These are phyloP conservation scores for Dicranocentrus wangi DNA, from an alignment of 2,888 invertebrate species.

Conservation along the genomic window DNA sequence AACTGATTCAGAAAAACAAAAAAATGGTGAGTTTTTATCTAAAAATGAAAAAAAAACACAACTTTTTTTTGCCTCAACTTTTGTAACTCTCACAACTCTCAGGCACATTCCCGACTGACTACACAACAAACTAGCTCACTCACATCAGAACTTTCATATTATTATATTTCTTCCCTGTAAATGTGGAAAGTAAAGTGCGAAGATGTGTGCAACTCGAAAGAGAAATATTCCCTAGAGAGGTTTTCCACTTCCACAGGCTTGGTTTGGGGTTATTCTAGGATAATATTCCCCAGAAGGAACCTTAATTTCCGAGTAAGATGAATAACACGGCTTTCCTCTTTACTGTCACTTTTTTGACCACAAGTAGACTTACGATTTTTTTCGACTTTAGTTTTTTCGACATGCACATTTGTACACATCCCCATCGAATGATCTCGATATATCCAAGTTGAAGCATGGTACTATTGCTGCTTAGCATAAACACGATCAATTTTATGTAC, in stretches of 20 bases:
- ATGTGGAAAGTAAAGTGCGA: conserved; percentile 41
- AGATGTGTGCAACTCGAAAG: conserved; percentile 16
- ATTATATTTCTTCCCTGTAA: too few species aligned
- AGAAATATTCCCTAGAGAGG: conserved; percentile 69
- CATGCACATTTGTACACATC: conserved; percentile 42
- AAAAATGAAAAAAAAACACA: too few species aligned
- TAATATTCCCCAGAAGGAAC: conserved; percentile 70
- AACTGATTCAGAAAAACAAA: too few species aligned
- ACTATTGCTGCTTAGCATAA: conserved; percentile 61
- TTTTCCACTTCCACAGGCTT: conserved; percentile 67
- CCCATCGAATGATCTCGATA: conserved; percentile 42
- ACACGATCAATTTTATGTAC: conserved; percentile 55
- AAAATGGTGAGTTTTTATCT: too few species aligned
- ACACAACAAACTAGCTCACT: too few species aligned
- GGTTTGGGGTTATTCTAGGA: conserved; percentile 72
- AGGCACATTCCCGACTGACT: too few species aligned
- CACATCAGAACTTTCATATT: too few species aligned
- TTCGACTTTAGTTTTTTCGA: conserved; percentile 34
- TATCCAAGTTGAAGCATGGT: too few species aligned
- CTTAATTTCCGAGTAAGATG: conserved; percentile 72
- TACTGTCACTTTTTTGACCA: conserved; percentile 61
- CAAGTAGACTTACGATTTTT: conserved; percentile 30
- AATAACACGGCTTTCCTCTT: conserved; percentile 73
- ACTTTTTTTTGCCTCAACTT: too few species aligned
- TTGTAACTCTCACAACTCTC: too few species aligned